Conservation (phyloP, 2,797 vertebrate species). For the Melanogrammus aeglefinus region DNA sequence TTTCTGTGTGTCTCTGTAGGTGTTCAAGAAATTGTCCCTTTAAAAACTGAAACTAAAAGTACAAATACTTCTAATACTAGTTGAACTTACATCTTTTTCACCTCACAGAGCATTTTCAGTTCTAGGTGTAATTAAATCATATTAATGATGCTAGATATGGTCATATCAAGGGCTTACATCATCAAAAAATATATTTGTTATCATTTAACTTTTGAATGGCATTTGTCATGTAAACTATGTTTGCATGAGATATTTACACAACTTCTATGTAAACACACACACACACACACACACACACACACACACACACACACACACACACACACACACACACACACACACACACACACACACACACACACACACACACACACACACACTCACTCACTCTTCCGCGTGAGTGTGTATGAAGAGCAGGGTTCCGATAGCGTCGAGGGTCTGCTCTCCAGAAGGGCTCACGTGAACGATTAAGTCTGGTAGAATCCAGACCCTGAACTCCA, state of each 20-base stretch:
- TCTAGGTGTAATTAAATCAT: neutral
- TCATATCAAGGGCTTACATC: neutral
- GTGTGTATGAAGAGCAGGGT: neutral
- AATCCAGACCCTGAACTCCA: neutral
- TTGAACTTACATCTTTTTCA: too few relatives aligned
- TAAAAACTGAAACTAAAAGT: too few relatives aligned
- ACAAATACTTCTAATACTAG: too few relatives aligned
- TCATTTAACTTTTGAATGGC: neutral
- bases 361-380: neutral
- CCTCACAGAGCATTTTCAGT: too few relatives aligned
- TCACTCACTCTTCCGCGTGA: neutral
- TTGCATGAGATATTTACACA: too few relatives aligned
- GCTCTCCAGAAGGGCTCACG: neutral
- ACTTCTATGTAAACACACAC: too few relatives aligned
- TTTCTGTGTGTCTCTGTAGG: too few relatives aligned
- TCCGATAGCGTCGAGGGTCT: neutral
- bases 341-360: constrained; percentile 1
- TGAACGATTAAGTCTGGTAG: neutral
- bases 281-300: too few relatives aligned
- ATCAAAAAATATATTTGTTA: neutral
- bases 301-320: too few relatives aligned
- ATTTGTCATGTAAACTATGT: too few relatives aligned
- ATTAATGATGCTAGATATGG: neutral
- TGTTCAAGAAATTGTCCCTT: too few relatives aligned
- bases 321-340: neutral